Evolutionary conservation across 1,140 invertebrate species (phyloP).

Genomic region (Manduca sexta): DNA sequence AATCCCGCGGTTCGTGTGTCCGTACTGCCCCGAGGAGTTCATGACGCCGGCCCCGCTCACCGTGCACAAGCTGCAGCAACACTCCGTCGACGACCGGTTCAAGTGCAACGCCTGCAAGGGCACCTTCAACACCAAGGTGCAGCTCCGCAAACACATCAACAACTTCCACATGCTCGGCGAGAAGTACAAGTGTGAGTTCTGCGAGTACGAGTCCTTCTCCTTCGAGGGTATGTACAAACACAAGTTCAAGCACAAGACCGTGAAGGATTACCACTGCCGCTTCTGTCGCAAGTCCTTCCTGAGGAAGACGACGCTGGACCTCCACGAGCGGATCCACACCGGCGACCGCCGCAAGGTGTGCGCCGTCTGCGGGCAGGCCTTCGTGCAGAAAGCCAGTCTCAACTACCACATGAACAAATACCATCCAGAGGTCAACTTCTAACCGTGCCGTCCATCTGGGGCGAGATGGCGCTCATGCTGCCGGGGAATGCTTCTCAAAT

Average conservation of each 20-base stretch:
- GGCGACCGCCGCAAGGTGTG: slow-evolving; percentile 85
- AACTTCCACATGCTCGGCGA: slow-evolving; percentile 56
- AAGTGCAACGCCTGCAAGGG: slow-evolving; percentile 54
- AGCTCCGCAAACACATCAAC: slow-evolving; percentile 46
- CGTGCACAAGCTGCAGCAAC: slow-evolving; percentile 41
- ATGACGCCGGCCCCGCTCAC: slow-evolving; percentile 45
- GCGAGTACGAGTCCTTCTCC: slow-evolving; percentile 54
- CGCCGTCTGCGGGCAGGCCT: slow-evolving; percentile 85
- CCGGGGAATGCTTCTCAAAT: too few species aligned
- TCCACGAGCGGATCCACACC: slow-evolving; percentile 85
- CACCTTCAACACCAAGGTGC: slow-evolving; percentile 41
- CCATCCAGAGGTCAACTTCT: slow-evolving; percentile 53
- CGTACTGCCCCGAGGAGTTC: slow-evolving; percentile 37
- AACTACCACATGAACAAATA: slow-evolving; percentile 62
- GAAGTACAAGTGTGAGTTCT: slow-evolving; percentile 44
- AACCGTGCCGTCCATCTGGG: not conserved
- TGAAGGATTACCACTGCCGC: slow-evolving; percentile 52
- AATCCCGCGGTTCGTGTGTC: slow-evolving; percentile 33
- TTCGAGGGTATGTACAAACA: slow-evolving; percentile 56
- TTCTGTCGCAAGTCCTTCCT: slow-evolving; percentile 56
- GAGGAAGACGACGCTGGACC: slow-evolving; percentile 69
- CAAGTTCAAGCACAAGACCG: slow-evolving; percentile 54
- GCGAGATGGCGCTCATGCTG: too few species aligned
- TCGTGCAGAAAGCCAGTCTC: slow-evolving; percentile 76
- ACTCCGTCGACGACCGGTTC: slow-evolving; percentile 46